These are phyloP conservation scores for Calameuta idolon DNA, from an alignment of 2,888 invertebrate genomes.

Conservation along the genomic window DNA sequence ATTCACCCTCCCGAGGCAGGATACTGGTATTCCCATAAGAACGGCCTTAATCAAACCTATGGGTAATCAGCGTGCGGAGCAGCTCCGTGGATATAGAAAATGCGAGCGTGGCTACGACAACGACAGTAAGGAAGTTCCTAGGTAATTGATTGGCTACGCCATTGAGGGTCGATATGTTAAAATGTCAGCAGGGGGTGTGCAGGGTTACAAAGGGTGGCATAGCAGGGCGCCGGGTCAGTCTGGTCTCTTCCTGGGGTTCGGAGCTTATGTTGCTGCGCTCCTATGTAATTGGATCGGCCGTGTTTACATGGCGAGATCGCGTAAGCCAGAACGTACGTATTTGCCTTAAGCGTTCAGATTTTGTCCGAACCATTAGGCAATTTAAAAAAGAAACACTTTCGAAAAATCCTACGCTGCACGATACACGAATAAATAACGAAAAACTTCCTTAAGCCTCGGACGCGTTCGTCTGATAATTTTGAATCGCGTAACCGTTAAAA, in stretches of 20 bases:
- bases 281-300: slow-evolving; percentile 31
- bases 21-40: not conserved
- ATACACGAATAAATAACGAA: not conserved
- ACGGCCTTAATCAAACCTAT: not conserved
- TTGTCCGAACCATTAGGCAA: not conserved
- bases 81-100: not conserved
- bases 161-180: slow-evolving; percentile 9
- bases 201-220: slow-evolving; percentile 7
- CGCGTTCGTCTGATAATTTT: not conserved
- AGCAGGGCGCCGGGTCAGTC: slow-evolving; percentile 2
- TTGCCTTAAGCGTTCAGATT: not conserved
- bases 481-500: not conserved
- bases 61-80: not conserved
- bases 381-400: not conserved
- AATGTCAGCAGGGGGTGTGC: slow-evolving; percentile 8
- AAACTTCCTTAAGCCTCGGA: not conserved
- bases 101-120: not conserved
- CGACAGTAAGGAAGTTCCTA: not conserved
- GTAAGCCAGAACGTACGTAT: not conserved
- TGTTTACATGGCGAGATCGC: slow-evolving; percentile 28
- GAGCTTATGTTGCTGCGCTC: slow-evolving; percentile 4
- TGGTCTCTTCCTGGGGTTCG: slow-evolving; percentile 5
- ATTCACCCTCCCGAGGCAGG: not conserved
- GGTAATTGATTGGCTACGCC: not conserved
- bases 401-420: not conserved